These are phyloP conservation scores for Fratercula arctica DNA, from an alignment of 2,797 vertebrate genomes.

Conservation along the genomic window DNA sequence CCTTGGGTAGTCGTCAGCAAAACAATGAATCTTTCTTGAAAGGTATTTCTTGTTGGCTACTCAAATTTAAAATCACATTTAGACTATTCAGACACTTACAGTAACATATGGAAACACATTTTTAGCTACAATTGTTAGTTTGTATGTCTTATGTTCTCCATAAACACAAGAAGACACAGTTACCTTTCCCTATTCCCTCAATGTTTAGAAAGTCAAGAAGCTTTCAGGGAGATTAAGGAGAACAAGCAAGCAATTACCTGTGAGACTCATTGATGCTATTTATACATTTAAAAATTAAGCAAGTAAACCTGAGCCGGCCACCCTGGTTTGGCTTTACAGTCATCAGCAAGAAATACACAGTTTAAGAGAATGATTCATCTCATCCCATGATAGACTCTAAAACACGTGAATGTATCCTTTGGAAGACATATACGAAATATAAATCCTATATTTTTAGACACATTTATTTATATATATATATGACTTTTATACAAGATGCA, in stretches of 20 bases:
- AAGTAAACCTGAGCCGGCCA: background rate
- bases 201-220: background rate
- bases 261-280: background rate
- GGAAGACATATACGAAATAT: background rate
- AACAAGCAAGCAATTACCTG: background rate
- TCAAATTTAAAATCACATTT: background rate
- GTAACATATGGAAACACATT: background rate
- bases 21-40: background rate
- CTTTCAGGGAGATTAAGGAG: background rate
- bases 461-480: background rate
- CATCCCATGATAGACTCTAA: background rate
- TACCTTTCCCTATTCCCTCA: background rate
- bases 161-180: rapidly evolving
- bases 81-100: background rate
- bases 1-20: rapidly evolving
- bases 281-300: background rate
- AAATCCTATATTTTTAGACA: background rate
- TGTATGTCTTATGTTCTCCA: background rate
- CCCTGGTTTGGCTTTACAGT: background rate
- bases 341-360: background rate
- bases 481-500: background rate
- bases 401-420: rapidly evolving
- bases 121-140: background rate
- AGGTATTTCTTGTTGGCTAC: background rate
- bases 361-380: background rate